These are phyloP conservation scores for Laticauda laticaudata DNA, from an alignment of 2,113 vertebrate species.

Conservation along the genomic window DNA sequence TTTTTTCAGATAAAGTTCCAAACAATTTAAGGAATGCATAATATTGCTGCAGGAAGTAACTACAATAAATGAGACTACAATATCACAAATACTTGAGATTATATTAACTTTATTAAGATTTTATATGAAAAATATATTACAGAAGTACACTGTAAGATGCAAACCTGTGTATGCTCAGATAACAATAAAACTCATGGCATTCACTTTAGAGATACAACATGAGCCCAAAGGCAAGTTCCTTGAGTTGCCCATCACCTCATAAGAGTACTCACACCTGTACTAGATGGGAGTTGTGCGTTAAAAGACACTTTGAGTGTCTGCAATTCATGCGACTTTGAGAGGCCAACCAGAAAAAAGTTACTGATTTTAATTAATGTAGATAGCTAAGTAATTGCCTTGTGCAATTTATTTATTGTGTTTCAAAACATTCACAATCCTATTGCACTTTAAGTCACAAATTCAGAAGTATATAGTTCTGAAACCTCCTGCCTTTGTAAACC, in stretches of 20 bases:
- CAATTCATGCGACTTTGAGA: background rate
- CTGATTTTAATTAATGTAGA: background rate
- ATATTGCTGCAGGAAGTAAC: background rate
- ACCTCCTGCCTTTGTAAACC: background rate
- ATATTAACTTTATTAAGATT: background rate
- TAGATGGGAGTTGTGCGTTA: background rate
- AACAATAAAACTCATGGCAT: background rate
- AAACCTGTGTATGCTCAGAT: background rate
- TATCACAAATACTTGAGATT: background rate
- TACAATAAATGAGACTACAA: background rate
- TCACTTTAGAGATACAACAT: background rate
- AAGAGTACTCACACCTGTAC: too few species aligned
- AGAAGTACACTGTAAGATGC: background rate
- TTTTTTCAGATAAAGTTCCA: background rate
- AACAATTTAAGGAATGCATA: background rate
- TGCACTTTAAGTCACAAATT: background rate
- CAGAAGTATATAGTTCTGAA: background rate
- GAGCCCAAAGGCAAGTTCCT: too few species aligned
- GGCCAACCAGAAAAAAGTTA: background rate
- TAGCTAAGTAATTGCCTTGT: background rate
- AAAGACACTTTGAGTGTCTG: background rate
- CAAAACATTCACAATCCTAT: background rate
- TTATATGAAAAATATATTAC: background rate
- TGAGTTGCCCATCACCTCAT: too few species aligned
- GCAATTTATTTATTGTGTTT: background rate